Conservation (phyloP, 2,797 vertebrate genomes). For the Anas acuta region DNA sequence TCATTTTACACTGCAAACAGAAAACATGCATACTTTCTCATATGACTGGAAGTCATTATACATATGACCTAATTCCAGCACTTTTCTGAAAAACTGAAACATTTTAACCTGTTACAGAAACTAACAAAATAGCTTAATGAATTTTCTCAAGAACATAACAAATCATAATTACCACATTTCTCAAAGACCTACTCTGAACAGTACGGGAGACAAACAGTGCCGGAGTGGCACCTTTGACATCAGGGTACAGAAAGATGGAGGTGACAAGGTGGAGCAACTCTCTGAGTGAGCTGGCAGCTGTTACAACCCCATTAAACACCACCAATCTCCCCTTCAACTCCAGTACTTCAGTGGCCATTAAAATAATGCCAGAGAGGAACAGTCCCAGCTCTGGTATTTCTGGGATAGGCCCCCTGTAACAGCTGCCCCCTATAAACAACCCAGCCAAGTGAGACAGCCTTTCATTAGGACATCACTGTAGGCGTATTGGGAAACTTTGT, state of each 20-base stretch:
- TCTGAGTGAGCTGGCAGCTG: not conserved
- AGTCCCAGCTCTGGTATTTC: not conserved
- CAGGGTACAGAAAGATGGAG: not conserved
- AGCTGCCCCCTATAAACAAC: not conserved
- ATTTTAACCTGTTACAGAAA: not conserved
- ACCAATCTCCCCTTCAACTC: not conserved
- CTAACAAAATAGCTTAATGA: not conserved
- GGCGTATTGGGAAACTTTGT: not conserved
- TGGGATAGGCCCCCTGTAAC: not conserved
- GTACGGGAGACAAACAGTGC: not conserved
- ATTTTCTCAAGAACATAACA: not conserved
- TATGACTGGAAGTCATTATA: not conserved
- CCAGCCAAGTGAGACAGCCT: not conserved
- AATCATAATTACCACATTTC: not conserved
- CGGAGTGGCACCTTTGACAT: not conserved
- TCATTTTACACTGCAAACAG: not conserved
- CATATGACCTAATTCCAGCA: not conserved
- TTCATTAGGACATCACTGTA: not conserved
- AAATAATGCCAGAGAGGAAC: not conserved
- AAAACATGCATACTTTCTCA: not conserved
- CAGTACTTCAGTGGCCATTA: not conserved
- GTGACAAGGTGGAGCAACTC: not conserved
- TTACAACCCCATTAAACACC: not conserved
- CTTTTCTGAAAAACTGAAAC: not conserved
- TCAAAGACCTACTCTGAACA: not conserved